These are phyloP conservation scores for Turritopsis rubra DNA, from an alignment of 30 jellyfish, hydroid and myxozoan species.

Conservation along the genomic window DNA sequence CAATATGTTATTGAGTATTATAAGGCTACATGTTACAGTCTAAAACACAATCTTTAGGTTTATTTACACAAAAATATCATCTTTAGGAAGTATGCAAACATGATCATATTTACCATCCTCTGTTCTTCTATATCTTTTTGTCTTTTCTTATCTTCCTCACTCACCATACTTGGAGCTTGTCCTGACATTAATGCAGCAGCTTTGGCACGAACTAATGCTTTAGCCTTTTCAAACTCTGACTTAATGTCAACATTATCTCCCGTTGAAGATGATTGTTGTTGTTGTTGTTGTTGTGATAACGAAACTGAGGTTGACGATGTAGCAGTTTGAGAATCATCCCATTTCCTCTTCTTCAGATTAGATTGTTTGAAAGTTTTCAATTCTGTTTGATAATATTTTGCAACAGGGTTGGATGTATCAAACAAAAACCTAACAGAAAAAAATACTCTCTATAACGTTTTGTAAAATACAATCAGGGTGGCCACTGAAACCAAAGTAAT, in stretches of 20 bases:
- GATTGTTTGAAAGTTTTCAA: conserved; percentile 17
- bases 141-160: conserved; percentile 40
- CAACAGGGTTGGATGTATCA: conserved; percentile 60
- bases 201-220: conserved; percentile 72
- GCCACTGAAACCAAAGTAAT: no score
- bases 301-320: conserved; percentile 31
- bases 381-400: conserved; percentile 21
- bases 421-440: conserved; percentile 44
- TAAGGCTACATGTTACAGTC: no score
- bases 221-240: conserved; percentile 84
- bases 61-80: no score
- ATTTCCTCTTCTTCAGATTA: conserved; percentile 5
- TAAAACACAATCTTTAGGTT: no score
- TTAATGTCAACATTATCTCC: conserved; percentile 37
- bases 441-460: no score
- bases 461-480: no score
- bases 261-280: conserved; percentile 28
- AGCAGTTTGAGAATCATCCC: conserved; percentile 26
- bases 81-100: no score
- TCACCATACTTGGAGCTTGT: neutral
- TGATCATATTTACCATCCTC: conserved; percentile 47
- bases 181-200: conserved; percentile 63
- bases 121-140: conserved; percentile 63
- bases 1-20: no score
- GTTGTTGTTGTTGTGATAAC: conserved; percentile 25